phyloP scores from a whole-genome alignment of 1,140 invertebrate genomes.

The Branchinecta lindahli region DNA sequence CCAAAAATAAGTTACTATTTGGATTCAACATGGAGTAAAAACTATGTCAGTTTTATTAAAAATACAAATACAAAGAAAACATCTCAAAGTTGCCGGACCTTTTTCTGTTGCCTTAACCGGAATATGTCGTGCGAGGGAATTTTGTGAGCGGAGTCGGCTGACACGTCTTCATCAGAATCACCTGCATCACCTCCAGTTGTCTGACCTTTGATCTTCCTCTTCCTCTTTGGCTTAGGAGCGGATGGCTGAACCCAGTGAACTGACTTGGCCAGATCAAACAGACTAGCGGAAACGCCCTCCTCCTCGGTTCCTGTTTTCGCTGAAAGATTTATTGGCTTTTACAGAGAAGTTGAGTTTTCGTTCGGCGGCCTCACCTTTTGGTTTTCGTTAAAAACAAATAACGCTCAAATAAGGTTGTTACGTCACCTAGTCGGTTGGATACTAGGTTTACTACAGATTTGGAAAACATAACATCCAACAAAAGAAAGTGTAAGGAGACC shows the following conservation, averaged over 20 bases:
- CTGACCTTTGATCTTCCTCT: neutral
- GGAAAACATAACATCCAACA: too few species aligned
- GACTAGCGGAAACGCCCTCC: neutral
- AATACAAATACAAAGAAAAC: too few species aligned
- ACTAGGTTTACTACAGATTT: too few species aligned
- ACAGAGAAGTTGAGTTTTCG: too few species aligned
- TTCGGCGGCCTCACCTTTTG: too few species aligned
- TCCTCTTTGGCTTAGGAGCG: neutral
- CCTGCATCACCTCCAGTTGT: neutral
- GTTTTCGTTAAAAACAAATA: too few species aligned
- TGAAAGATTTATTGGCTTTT: neutral
- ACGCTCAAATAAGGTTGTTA: too few species aligned
- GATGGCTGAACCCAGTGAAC: neutral
- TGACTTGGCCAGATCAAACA: slow-evolving; percentile 4
- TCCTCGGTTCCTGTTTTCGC: neutral
- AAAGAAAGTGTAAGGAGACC: too few species aligned
- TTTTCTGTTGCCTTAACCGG: neutral
- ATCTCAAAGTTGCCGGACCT: neutral
- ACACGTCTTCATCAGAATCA: neutral
- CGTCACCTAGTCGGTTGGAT: too few species aligned
- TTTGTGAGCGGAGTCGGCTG: neutral
- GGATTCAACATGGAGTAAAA: too few species aligned
- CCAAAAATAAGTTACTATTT: too few species aligned
- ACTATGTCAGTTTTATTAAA: too few species aligned
- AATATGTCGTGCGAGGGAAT: neutral